phyloP scores from a whole-genome alignment of 2,797 vertebrate genomes.

The Crypturellus tataupa region DNA sequence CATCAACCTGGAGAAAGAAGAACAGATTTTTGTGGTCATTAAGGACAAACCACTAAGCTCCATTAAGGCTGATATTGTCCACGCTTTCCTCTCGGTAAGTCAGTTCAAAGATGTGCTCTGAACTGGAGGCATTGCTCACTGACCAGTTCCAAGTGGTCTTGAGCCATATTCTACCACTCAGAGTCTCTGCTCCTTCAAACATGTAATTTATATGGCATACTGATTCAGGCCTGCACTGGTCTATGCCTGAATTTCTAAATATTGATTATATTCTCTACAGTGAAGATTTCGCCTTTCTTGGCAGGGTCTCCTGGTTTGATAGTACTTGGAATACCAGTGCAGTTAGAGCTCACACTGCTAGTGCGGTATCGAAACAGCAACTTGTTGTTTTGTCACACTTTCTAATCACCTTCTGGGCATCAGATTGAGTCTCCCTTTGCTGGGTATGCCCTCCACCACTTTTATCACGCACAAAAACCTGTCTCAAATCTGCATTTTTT shows the following conservation, averaged over 20 bases:
- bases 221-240: not conserved
- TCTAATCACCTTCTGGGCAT: not conserved
- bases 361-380: not conserved
- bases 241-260: not conserved
- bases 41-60: slow-evolving; percentile 98
- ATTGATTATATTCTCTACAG: not conserved
- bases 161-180: not conserved
- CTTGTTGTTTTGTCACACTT: slow-evolving; percentile 19
- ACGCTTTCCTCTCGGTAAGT: slow-evolving; percentile 97
- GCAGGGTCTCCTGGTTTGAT: not conserved
- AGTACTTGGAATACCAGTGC: not conserved
- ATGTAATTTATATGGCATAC: not conserved
- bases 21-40: slow-evolving; percentile 99
- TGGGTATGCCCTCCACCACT: not conserved
- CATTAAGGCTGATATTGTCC: slow-evolving; percentile 98
- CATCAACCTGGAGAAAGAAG: slow-evolving; percentile 98
- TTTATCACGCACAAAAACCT: not conserved
- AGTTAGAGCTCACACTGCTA: not conserved
- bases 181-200: not conserved
- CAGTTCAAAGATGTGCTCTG: not conserved
- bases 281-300: not conserved
- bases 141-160: not conserved
- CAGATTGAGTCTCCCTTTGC: not conserved
- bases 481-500: not conserved
- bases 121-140: not conserved